Base-by-base conservation (phyloP, 2,797 vertebrate genomes). In the Toxotes lorentzi region DNA sequence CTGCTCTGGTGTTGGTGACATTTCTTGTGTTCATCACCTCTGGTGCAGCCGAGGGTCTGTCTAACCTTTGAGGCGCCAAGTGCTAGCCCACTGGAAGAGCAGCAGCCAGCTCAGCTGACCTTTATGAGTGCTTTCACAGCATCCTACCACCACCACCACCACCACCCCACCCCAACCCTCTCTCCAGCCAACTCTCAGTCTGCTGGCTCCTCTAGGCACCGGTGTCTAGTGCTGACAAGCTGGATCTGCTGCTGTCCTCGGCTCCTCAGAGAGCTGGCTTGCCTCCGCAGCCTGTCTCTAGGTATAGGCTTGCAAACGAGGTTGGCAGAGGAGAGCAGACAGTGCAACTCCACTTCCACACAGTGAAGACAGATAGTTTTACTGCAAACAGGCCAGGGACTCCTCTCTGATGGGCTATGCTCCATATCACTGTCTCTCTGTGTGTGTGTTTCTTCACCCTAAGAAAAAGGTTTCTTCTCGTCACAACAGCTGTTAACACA, bases 51-150 rank as follows among this genome's bases (percentile, higher is more conserved):
- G 11, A 73, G 70, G 80, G 88, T 88, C 81, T 43, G 78, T 80
- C 77, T 92, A 89, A 94, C 92, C 93, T 95, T 91, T 92, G 76
- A 88, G 90, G 83, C 68, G 62, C 85, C 88, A 83, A 87, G 81
- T 62, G 76, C 79, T 50, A 66, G 83, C 85, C 73, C 72, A 76
- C 45, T 66, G 78, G 80, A 88, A 70, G 84, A 76, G 54, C 65
- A 71, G 82, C 76, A 82, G 81, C 74, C 70, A 48, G 76, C 59
- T 88, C 75, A 82, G 57, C 83, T 93, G 89, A 94, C 93, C 93
- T 94, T 93, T 89, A 65, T 30, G 67, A 79, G 81, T 62, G 77
- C 66, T 89, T 89, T 88, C 70, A 81, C 53, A 17, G 63, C 41
- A 45, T 5, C 45, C 12, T 51, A 19, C 40, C 27, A 27, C 61